Percentiles rank a stretch among this genome's conserved stretches.
These are phyloP conservation scores for Zophobas atratus DNA, from an alignment of 1,140 invertebrate species.

Conservation along the genomic window DNA sequence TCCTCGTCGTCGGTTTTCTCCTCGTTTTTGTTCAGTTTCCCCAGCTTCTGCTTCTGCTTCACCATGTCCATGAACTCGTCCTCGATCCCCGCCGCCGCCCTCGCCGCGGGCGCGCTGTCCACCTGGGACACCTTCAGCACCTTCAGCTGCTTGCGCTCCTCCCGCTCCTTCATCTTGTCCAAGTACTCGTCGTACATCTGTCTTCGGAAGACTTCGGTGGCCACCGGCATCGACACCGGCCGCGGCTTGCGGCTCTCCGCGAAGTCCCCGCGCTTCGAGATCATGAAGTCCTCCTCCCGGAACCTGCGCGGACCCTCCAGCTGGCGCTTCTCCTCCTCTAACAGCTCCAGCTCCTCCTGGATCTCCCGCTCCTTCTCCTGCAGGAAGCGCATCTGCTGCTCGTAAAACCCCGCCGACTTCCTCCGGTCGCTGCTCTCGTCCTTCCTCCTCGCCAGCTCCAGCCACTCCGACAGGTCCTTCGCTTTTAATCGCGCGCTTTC, in stretches of 20 bases:
- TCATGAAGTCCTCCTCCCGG: constrained; percentile 60
- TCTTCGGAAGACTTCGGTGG: constrained; percentile 78
- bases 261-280: constrained; percentile 63
- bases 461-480: constrained; percentile 71
- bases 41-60: constrained; percentile 68
- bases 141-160: constrained; percentile 83
- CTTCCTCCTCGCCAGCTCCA: constrained; percentile 68
- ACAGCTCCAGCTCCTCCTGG: constrained; percentile 73
- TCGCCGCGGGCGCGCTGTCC: constrained; percentile 39
- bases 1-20: constrained; percentile 72
- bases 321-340: constrained; percentile 72
- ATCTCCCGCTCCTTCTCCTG: constrained; percentile 78
- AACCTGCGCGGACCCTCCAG: constrained; percentile 60
- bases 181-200: constrained; percentile 89
- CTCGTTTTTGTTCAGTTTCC: constrained; percentile 61
- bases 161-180: constrained; percentile 82
- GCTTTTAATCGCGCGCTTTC: constrained; percentile 67
- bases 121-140: constrained; percentile 78
- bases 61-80: constrained; percentile 82
- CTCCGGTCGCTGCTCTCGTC: constrained; percentile 54
- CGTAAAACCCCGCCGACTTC: constrained; percentile 75
- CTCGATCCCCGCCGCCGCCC: constrained; percentile 71
- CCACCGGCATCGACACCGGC: constrained; percentile 62
- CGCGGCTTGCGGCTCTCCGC: constrained; percentile 51
- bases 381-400: constrained; percentile 80